Evolutionary conservation across 2,888 invertebrate genomes (phyloP).

Genomic region (Drosophila gaucha): DNA sequence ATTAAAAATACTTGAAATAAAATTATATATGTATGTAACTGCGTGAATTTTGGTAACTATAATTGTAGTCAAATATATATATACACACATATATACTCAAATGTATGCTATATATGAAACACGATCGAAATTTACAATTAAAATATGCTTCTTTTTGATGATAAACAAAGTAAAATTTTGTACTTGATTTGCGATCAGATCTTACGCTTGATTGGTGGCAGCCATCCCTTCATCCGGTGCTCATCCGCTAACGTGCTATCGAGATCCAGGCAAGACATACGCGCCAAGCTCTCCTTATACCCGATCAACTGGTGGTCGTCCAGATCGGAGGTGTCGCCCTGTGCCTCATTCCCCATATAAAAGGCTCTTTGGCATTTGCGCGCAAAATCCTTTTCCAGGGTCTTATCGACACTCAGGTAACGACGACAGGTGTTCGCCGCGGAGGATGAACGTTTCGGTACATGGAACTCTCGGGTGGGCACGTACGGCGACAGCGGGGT

Average conservation of each 20-base stretch:
- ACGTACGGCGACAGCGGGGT: not conserved
- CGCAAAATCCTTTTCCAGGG: not conserved
- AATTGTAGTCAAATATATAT: conserved; percentile 11
- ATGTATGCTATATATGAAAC: not conserved
- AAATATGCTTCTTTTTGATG: conserved; percentile 4
- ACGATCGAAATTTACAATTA: not conserved
- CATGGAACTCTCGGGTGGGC: not conserved
- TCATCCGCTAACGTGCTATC: conserved; percentile 11
- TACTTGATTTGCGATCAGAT: not conserved
- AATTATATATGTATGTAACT: conserved; percentile 31
- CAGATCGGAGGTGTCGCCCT: not conserved
- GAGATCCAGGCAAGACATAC: conserved; percentile 2
- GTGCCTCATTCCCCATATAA: not conserved
- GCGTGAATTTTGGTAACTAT: conserved; percentile 14
- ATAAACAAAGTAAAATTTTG: not conserved
- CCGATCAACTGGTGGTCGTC: not conserved
- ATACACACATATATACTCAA: not conserved
- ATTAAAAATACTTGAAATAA: conserved; percentile 33
- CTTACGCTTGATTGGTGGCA: conserved; percentile 1
- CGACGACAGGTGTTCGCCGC: not conserved
- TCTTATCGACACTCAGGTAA: not conserved
- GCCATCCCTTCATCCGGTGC: conserved; percentile 21
- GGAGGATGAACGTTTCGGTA: not conserved
- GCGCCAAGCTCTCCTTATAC: conserved; percentile 10
- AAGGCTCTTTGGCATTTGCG: not conserved